Percentiles rank a stretch among this genome's conserved stretches.
These are phyloP conservation scores for Lepidocolaptes lacrymiger DNA, from an alignment of 2,797 vertebrate genomes.

Conservation along the genomic window DNA sequence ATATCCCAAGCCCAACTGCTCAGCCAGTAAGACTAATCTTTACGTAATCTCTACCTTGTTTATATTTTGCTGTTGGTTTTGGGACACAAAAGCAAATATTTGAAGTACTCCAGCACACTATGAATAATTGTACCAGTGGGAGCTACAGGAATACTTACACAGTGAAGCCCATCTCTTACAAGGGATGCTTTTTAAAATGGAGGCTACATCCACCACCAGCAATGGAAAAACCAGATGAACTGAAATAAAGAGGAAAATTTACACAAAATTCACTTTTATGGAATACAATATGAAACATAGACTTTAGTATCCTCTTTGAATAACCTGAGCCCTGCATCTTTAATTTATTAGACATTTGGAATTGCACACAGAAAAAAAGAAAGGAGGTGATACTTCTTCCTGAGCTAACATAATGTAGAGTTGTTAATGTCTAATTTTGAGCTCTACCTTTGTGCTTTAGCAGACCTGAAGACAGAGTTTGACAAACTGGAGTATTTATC, in stretches of 20 bases:
- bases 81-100: not conserved
- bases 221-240: not conserved
- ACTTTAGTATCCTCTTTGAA: not conserved
- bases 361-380: not conserved
- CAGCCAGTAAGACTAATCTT: not conserved
- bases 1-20: not conserved
- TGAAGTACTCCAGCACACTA: not conserved
- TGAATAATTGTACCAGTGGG: not conserved
- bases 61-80: not conserved
- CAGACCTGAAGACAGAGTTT: slow-evolving; percentile 74
- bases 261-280: not conserved
- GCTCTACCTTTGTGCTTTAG: slow-evolving; percentile 29
- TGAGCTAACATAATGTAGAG: not conserved
- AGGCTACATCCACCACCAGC: not conserved
- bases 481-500: slow-evolving; percentile 84
- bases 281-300: not conserved
- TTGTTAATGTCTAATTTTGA: slow-evolving; percentile 27
- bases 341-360: not conserved
- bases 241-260: not conserved
- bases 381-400: not conserved
- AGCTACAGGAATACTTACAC: not conserved
- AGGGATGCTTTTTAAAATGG: not conserved
- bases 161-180: not conserved
- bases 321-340: not conserved
- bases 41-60: not conserved